Evolutionary conservation across 2,113 vertebrate species (phyloP), one percentile per base, ranked within the genome.

Genomic region (Tetraodon nigroviridis): DNA sequence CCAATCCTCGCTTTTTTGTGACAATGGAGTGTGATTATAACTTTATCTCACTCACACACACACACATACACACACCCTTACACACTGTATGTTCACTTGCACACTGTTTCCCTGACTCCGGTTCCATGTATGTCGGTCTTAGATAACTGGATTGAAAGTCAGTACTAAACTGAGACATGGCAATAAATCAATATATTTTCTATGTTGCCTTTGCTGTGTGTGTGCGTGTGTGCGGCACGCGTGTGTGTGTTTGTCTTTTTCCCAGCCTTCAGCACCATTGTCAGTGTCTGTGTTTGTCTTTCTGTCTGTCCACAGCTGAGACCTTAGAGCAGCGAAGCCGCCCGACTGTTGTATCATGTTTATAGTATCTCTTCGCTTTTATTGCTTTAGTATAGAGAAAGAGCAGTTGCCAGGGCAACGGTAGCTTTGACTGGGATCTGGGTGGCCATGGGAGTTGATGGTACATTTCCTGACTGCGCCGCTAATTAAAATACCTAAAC

Each of bases 331-430:
- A 66, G 71, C 78, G 59, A 81, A 72, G 64, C 75, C 69, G 68
- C 69, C 67, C 67, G 74, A 79, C 63, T 85, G 79, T 83, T 75
- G 81, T 82, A 74, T 68, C 58, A 67, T 84, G 81, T 83, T 85
- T 85, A 82, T 80, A 82, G 72, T 77, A 79, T 86, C 75, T 76
- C 75, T 76, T 84, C 79, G 71, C 81, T 66, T 83, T 86, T 81
- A 83, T 85, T 81, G 74, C 86, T 85, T 86, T 82, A 76, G 80
- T 83, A 74, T 85, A 71, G 73, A 82, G 79, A 69, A 81, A 85
- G 73, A 78, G 73, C 82, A 71, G 87, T 88, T 88, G 82, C 86
- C 80, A 86, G 83, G 86, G 86, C 81, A 87, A 88, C 87, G 68
- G 83, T 81, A 81, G 77, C 82, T 84, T 84, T 83, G 80, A 79